Percentiles rank a stretch among this genome's conserved stretches.
Conservation (phyloP, 1,140 invertebrate genomes). For the Batillaria attramentaria region DNA sequence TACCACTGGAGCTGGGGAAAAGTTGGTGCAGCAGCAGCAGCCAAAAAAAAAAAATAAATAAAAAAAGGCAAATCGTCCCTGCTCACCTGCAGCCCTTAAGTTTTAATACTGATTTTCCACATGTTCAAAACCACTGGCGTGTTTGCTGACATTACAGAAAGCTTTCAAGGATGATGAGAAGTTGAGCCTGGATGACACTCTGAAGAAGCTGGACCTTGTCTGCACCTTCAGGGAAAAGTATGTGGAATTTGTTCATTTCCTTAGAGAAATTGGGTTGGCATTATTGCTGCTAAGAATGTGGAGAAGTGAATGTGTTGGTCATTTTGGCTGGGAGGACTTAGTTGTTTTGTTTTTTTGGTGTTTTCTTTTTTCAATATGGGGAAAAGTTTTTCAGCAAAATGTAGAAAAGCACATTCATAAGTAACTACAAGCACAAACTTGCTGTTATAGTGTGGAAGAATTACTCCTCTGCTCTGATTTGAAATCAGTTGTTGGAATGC, state of each 20-base stretch:
- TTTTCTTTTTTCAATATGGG: neutral
- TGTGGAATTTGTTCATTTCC: constrained; percentile 34
- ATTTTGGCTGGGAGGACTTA: too few relatives aligned
- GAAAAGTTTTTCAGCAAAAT: neutral
- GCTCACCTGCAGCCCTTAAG: neutral
- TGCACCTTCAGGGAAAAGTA: constrained; percentile 76
- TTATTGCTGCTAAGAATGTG: too few relatives aligned
- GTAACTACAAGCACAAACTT: too few relatives aligned
- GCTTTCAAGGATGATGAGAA: constrained; percentile 72
- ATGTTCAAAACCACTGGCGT: neutral
- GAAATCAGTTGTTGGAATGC: neutral
- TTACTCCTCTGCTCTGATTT: too few relatives aligned
- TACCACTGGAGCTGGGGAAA: too few relatives aligned
- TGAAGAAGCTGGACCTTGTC: constrained; percentile 79
- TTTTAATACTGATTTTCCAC: neutral
- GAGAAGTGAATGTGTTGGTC: too few relatives aligned
- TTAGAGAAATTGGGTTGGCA: neutral
- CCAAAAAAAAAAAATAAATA: neutral
- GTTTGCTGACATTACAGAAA: constrained; percentile 67
- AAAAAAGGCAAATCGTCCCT: neutral
- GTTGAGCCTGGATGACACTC: constrained; percentile 64
- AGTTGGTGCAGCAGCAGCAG: too few relatives aligned
- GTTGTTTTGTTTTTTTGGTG: neutral
- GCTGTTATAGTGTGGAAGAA: too few relatives aligned
- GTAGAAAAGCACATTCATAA: too few relatives aligned